Conservation (phyloP, 1,140 invertebrate species). For the Conus ventricosus region DNA sequence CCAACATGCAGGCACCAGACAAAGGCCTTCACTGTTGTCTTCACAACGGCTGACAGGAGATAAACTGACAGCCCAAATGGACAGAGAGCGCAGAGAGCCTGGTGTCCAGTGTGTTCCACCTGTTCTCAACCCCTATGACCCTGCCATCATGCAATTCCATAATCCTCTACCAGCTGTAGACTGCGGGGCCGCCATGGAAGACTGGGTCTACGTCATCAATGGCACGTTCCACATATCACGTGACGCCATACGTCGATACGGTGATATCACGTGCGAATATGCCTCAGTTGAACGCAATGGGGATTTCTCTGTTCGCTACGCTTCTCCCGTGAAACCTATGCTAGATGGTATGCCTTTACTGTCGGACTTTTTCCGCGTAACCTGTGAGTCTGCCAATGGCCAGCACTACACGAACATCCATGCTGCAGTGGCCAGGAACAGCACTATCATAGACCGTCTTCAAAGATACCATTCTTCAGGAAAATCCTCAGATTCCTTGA, state of each 20-base stretch:
- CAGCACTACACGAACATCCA: constrained; percentile 67
- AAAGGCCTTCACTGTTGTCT: too few species aligned
- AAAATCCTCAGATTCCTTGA: neutral
- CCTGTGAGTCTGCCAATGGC: constrained; percentile 57
- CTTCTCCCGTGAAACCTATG: constrained; percentile 6
- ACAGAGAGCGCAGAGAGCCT: too few species aligned
- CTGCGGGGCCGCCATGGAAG: constrained; percentile 75
- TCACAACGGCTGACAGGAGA: too few species aligned
- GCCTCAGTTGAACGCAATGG: constrained; percentile 46
- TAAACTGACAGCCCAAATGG: too few species aligned
- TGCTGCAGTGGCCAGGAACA: constrained; percentile 57
- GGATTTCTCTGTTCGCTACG: constrained; percentile 35
- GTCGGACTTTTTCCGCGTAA: constrained; percentile 60
- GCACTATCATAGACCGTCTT: neutral
- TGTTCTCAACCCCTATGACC: constrained; percentile 80
- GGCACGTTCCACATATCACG: too few species aligned
- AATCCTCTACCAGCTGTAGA: constrained; percentile 78
- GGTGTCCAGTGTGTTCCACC: constrained; percentile 79
- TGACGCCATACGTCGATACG: constrained; percentile 38
- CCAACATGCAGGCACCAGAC: too few species aligned
- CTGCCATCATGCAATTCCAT: constrained; percentile 83
- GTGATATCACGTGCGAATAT: constrained; percentile 56
- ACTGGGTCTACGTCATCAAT: constrained; percentile 52
- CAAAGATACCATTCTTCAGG: neutral
- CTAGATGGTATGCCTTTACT: neutral